phyloP scores from a whole-genome alignment of 2,888 invertebrate genomes.

The Theristus sp. region DNA sequence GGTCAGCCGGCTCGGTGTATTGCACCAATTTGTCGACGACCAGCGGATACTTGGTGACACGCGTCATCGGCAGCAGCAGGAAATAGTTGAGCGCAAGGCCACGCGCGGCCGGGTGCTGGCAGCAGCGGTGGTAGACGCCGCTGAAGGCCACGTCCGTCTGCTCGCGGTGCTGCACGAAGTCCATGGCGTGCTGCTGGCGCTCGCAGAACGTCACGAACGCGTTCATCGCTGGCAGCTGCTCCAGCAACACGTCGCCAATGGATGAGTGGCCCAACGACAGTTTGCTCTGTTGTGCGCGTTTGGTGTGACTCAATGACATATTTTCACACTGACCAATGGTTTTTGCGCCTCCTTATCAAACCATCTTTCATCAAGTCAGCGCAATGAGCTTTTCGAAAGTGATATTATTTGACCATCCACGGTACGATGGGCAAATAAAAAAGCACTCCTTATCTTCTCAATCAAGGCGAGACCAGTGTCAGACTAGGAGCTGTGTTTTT shows the following conservation, averaged over 20 bases:
- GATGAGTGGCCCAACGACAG: too few species aligned
- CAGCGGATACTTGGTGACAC: conserved; percentile 58
- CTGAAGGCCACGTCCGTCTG: conserved; percentile 4
- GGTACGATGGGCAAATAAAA: too few species aligned
- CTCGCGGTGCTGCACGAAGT: conserved; percentile 4
- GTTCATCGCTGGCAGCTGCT: conserved; percentile 1
- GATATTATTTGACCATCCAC: too few species aligned
- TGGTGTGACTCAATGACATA: too few species aligned
- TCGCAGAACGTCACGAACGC: conserved; percentile 17
- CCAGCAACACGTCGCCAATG: neutral
- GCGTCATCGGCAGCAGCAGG: conserved; percentile 58
- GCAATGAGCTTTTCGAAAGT: too few species aligned
- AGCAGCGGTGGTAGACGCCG: conserved; percentile 37
- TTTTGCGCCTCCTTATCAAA: too few species aligned
- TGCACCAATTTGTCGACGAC: conserved; percentile 37
- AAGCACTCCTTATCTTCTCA: too few species aligned
- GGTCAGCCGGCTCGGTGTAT: conserved; percentile 7
- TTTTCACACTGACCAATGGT: too few species aligned
- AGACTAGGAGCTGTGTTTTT: too few species aligned
- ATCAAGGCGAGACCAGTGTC: too few species aligned
- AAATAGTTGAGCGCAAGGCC: conserved; percentile 55
- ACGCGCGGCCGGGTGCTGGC: conserved; percentile 47
- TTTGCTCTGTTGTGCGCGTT: too few species aligned
- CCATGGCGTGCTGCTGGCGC: conserved; percentile 13
- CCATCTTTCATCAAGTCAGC: too few species aligned